Evolutionary conservation across 2,888 invertebrate species (phyloP).

Genomic region (Cancer borealis): DNA sequence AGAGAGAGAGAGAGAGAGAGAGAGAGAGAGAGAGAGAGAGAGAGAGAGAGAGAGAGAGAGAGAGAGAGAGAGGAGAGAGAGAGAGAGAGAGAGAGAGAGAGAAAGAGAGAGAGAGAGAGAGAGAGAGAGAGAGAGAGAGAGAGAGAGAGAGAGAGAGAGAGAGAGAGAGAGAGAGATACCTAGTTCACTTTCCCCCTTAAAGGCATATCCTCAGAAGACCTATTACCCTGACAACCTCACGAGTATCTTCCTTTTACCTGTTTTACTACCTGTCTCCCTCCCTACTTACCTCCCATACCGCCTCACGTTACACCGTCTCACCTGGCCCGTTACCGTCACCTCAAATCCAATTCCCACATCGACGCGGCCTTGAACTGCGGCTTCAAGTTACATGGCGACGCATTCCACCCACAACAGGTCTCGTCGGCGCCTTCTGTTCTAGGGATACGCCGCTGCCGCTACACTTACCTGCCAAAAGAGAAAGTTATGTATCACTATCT

Average conservation of each 20-base stretch:
- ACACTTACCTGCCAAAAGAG: not conserved
- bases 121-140: not conserved
- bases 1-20: not conserved
- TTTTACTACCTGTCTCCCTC: not conserved
- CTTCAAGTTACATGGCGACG: not conserved
- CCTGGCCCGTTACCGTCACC: not conserved
- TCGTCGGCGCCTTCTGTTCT: not conserved
- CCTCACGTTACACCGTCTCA: not conserved
- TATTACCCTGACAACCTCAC: not conserved
- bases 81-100: not conserved
- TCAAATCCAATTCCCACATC: not conserved
- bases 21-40: not conserved
- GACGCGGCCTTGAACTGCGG: not conserved
- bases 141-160: not conserved
- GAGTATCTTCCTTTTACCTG: not conserved
- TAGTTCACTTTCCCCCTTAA: not conserved
- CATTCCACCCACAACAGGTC: not conserved
- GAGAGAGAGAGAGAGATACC: not conserved
- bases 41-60: not conserved
- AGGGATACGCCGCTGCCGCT: not conserved
- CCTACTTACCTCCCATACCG: not conserved
- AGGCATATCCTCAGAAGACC: not conserved
- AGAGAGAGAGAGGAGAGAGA: not conserved
- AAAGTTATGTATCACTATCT: not conserved
- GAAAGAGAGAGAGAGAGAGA: not conserved